Conservation (phyloP, 2,797 vertebrate species). For the Lagodon rhomboides region DNA sequence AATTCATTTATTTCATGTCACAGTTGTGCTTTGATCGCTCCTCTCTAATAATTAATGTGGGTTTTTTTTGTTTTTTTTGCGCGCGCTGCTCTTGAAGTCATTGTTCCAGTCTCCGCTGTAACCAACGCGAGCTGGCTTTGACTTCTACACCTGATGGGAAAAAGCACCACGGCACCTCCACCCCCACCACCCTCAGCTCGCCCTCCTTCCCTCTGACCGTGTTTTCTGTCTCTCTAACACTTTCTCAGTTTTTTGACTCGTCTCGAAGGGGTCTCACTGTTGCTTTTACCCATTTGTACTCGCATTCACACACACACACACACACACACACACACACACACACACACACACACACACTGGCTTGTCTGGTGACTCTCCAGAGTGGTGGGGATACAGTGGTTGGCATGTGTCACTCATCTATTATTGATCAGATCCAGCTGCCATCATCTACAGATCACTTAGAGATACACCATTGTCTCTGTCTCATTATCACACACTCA, state of each 20-base stretch:
- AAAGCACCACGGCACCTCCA: slow-evolving; percentile 26
- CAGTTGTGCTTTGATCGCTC: slow-evolving; percentile 84
- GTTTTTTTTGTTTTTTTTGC: slow-evolving; percentile 50
- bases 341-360: slow-evolving; percentile 31
- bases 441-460: slow-evolving; percentile 79
- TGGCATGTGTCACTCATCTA: slow-evolving; percentile 85
- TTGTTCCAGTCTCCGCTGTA: slow-evolving; percentile 78
- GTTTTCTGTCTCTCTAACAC: slow-evolving; percentile 51
- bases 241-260: slow-evolving; percentile 72
- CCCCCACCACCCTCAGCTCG: neutral
- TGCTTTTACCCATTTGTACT: slow-evolving; percentile 53
- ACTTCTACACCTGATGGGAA: slow-evolving; percentile 81
- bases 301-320: slow-evolving; percentile 22
- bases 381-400: slow-evolving; percentile 74
- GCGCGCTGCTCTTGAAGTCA: slow-evolving; percentile 81
- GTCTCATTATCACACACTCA: slow-evolving; percentile 9
- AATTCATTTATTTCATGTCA: slow-evolving; percentile 86
- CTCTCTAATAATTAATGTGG: slow-evolving; percentile 85
- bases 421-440: slow-evolving; percentile 86
- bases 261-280: slow-evolving; percentile 65
- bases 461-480: slow-evolving; percentile 60
- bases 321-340: slow-evolving; percentile 25
- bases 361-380: slow-evolving; percentile 66
- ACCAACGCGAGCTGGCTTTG: slow-evolving; percentile 75
- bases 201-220: slow-evolving; percentile 49